Evolutionary conservation across 1,140 invertebrate genomes (phyloP), one percentile per base, ranked within the genome.

Genomic region (Oncopodura yosiiana): DNA sequence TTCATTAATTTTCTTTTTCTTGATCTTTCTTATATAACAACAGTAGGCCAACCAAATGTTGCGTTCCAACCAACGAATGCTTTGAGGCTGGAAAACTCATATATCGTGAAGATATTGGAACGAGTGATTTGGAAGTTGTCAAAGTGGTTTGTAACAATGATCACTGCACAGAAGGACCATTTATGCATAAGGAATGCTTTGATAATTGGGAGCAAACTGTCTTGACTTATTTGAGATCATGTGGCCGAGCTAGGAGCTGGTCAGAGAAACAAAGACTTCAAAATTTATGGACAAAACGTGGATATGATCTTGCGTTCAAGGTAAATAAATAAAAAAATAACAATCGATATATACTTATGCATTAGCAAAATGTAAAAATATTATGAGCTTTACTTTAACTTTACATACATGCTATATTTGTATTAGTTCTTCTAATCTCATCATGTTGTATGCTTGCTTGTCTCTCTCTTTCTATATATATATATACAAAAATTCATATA

Each of bases 101-200:
- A 38, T 74, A 78, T 27, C 65, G 80, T 12, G 82, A 85, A 62
- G 81, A 90, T 54, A 75, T 89, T 24, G 61, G 53, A 14, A 56
- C 51, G 1, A 26, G 46, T 24, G 77, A 81, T 30, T 69, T 75
- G 34, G 56, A 62, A 32, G 80, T 81, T 26, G 82, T 94, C 43
- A 84, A 84, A 69, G 87, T 95, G n/a, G 78, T 83, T 37, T 97
- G 93, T 77, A 94, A 92, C 77, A 95, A 95, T 75, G 91, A 94
- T 64, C 79, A 81, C 56, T 97, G 93, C 74, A 74, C 77, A 38
- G 75, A 79, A 61, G 88, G 91, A 19, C 79, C 83, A 66, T 94
- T 84, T 71, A 96, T 97, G 92, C 93, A 97, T 75, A 79, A 83
- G 56, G 85, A 89, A 66, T 97, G 93, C 73, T 97, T 95, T 74